Evolutionary conservation across 1,140 invertebrate genomes (phyloP).

Genomic region (Tetranychus urticae): DNA sequence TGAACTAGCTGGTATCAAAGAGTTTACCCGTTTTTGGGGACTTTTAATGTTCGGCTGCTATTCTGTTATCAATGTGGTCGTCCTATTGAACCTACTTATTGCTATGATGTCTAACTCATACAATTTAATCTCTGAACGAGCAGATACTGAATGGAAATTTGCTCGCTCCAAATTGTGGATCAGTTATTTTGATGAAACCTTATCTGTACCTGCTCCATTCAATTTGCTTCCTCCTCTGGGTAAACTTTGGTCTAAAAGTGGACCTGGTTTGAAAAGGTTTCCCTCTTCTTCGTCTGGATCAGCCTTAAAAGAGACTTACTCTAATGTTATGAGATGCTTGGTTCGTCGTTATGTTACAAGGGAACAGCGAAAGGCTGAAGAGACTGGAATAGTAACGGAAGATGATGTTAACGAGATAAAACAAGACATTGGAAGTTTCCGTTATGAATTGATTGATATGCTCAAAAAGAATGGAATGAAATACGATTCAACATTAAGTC

Average conservation of each 20-base stretch:
- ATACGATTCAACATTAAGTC: not conserved
- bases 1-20: constrained; percentile 58
- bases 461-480: constrained; percentile 53
- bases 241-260: not conserved
- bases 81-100: constrained; percentile 75
- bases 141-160: constrained; percentile 79
- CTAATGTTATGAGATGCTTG: constrained; percentile 47
- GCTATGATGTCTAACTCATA: constrained; percentile 93
- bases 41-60: constrained; percentile 66
- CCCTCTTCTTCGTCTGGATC: not conserved
- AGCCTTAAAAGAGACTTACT: not conserved
- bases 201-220: constrained; percentile 60
- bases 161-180: constrained; percentile 70
- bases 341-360: constrained; percentile 55
- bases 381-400: constrained; percentile 66
- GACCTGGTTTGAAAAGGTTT: not conserved
- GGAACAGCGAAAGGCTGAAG: constrained; percentile 45
- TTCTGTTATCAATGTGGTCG: constrained; percentile 72
- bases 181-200: constrained; percentile 67
- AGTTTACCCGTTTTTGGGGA: constrained; percentile 64
- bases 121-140: constrained; percentile 59
- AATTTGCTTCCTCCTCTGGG: constrained; percentile 48
- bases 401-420: constrained; percentile 90
- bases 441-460: constrained; percentile 69
- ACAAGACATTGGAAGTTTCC: constrained; percentile 64